Base-by-base conservation (phyloP, 2,797 vertebrate genomes). In the Silurus aristotelis region DNA sequence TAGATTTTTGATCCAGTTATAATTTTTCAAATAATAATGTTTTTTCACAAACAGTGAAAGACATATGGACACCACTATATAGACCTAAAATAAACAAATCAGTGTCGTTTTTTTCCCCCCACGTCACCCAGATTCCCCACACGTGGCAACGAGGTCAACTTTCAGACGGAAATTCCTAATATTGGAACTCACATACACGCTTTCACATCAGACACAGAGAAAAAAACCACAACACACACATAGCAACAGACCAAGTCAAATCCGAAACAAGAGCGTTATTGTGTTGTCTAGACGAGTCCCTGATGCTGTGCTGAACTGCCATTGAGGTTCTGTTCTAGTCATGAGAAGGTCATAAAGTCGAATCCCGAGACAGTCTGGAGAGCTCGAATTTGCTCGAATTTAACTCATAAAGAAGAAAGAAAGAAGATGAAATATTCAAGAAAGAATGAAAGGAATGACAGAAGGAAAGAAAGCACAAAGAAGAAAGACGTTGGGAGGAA, bases 251-350 rank as follows among this genome's bases (percentile, higher is more conserved):
- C 56, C 70, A 19, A 64, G 80, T 86, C 61, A 72, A 84, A 70
- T 89, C 55, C 84, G 17, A 58, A 85, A 85, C 80, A 85, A 87
- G 67, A 83, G 68, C 25, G 67, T 71, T 73, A 70, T 88, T 85
- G 85, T 90, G 79, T 56, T 31, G 79, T 73, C 73, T 8, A 1
- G 9, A 56, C 6, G 27, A 60, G n/a, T 52, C 22, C 2, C 1
- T 20, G 17, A 58, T 19, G 75, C 12, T 6, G 55, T 31, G 27
- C 2, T n/a, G 48, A 10, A 25, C 22, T 1, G 72, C 7, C 13
- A 25, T 56, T 58, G 17, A 10, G 75, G 22, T 52, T 25, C 6
- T 52, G 71, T 25, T 73, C 13, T 15, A 55, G 13, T 76, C 72
- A 27, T 10, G 52, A 56, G 55, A 76, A 58, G 73, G 73, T 58